These are phyloP conservation scores for Phalloptychus januarius DNA, from an alignment of 2,797 vertebrate species.

Conservation along the genomic window DNA sequence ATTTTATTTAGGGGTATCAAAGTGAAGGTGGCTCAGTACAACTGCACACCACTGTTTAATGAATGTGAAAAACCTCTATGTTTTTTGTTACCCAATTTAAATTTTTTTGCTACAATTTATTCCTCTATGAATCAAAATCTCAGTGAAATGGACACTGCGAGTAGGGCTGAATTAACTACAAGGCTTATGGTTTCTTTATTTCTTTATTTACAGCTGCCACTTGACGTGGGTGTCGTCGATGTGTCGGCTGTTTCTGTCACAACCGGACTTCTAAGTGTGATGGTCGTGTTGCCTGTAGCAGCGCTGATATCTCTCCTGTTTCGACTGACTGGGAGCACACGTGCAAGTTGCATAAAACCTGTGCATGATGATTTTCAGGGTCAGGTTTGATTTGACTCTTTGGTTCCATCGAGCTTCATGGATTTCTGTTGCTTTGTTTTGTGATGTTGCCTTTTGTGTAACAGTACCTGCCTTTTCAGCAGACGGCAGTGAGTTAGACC, in stretches of 20 bases:
- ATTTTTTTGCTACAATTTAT: neutral
- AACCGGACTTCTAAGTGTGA: constrained; percentile 71
- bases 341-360: neutral
- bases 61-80: neutral
- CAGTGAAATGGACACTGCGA: neutral
- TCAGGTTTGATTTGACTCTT: constrained; percentile 31
- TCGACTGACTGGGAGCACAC: constrained; percentile 69
- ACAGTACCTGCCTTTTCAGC: neutral
- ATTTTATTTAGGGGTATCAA: neutral
- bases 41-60: neutral
- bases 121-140: neutral
- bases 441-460: neutral
- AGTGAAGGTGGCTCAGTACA: neutral
- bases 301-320: constrained; percentile 81
- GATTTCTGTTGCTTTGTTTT: neutral
- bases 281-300: constrained; percentile 72
- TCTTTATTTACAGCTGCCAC: constrained; percentile 59
- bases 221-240: constrained; percentile 59
- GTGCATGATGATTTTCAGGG: constrained; percentile 49
- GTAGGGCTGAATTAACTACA: neutral
- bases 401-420: neutral
- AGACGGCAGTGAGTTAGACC: constrained; percentile 29
- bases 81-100: neutral
- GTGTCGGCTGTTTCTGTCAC: constrained; percentile 66
- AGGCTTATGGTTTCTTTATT: neutral